A percentile compares a stretch with the other conserved stretches of the same genome.
Evolutionary conservation across 2,888 invertebrate genomes (phyloP).

Genomic region (Hypomecis atomaria): DNA sequence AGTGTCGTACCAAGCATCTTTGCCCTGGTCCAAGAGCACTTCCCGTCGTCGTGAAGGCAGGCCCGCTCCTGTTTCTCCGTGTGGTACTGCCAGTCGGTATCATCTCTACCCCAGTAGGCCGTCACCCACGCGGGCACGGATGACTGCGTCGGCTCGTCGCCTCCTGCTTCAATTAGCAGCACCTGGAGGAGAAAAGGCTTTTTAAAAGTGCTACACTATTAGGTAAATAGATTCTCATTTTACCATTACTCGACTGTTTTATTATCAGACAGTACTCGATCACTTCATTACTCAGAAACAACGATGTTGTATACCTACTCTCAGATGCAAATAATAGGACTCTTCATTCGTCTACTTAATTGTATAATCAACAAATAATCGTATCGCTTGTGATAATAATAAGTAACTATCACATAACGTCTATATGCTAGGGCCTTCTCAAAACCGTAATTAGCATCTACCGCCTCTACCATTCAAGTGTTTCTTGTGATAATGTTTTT

Average conservation of each 20-base stretch:
- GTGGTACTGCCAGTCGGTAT: slow-evolving; percentile 88
- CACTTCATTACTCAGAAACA: background rate
- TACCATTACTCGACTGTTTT: background rate
- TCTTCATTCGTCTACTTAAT: too few species aligned
- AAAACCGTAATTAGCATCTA: too few species aligned
- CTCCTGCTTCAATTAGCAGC: slow-evolving; percentile 89
- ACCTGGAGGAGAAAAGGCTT: slow-evolving; percentile 69
- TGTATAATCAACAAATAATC: too few species aligned
- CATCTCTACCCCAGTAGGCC: slow-evolving; percentile 84
- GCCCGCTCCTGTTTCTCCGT: slow-evolving; percentile 87
- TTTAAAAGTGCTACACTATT: too few species aligned
- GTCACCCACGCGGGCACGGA: slow-evolving; percentile 88
- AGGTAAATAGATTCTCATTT: too few species aligned
- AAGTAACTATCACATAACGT: too few species aligned
- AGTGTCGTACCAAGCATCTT: slow-evolving; percentile 86
- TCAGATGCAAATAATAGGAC: too few species aligned
- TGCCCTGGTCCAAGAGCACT: slow-evolving; percentile 88
- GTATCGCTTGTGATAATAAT: too few species aligned
- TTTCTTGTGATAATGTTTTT: slow-evolving; percentile 12
- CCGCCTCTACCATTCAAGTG: slow-evolving; percentile 1
- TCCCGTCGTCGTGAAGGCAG: slow-evolving; percentile 82
- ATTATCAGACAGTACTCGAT: background rate
- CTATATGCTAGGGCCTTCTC: too few species aligned
- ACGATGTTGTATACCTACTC: too few species aligned
- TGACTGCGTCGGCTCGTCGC: slow-evolving; percentile 87